These are phyloP conservation scores for Semicossyphus pulcher DNA, from an alignment of 2,113 vertebrate genomes.

Conservation along the genomic window DNA sequence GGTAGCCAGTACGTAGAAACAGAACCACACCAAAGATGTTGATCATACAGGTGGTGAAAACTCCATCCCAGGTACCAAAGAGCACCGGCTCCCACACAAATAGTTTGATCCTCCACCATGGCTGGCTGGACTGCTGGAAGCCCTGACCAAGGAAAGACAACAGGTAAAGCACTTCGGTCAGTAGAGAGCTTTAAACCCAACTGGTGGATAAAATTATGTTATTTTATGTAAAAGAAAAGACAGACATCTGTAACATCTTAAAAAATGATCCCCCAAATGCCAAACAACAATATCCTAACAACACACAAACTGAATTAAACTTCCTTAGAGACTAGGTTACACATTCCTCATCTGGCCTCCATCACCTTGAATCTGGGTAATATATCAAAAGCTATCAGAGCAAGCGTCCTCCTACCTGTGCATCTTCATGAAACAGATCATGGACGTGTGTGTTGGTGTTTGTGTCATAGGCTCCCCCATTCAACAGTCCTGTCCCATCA, in stretches of 20 bases:
- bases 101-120: conserved; percentile 96
- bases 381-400: too few relatives aligned
- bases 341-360: not conserved
- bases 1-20: conserved; percentile 95
- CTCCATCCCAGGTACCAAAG: conserved; percentile 98
- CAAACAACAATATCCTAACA: too few relatives aligned
- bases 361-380: not conserved
- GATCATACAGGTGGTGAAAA: conserved; percentile 99
- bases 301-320: too few relatives aligned
- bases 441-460: conserved; percentile 73
- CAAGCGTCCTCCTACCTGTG: conserved; percentile 84
- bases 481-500: conserved; percentile 20
- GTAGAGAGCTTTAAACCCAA: too few relatives aligned
- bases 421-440: conserved; percentile 95
- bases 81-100: conserved; percentile 97
- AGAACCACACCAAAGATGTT: conserved; percentile 99
- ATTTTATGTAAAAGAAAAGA: too few relatives aligned
- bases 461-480: not conserved
- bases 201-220: too few relatives aligned
- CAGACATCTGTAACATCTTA: too few relatives aligned
- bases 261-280: too few relatives aligned
- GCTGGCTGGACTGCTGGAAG: conserved; percentile 84
- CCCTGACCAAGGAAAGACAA: conserved; percentile 72
- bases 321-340: too few relatives aligned
- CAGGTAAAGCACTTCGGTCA: too few relatives aligned